A percentile compares a stretch with the other conserved stretches of the same genome.
phyloP scores from a whole-genome alignment of 2,797 vertebrate species.

The Salarias fasciatus region DNA sequence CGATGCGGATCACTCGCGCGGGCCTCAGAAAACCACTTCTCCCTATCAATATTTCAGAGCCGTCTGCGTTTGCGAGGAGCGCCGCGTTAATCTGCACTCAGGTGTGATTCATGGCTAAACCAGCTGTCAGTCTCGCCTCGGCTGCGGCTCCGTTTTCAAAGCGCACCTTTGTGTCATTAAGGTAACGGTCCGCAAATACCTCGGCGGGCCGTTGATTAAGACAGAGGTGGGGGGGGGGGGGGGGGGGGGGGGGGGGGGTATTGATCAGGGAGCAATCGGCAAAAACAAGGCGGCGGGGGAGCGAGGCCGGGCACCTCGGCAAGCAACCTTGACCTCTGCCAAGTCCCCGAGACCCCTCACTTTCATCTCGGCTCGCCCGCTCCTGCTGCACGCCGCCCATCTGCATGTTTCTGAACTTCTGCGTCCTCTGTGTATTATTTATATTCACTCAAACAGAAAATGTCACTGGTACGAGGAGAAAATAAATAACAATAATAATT shows the following conservation, averaged over 20 bases:
- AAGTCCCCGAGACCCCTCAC: conserved; percentile 7
- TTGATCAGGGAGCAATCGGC: conserved; percentile 55
- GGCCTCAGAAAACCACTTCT: conserved; percentile 35
- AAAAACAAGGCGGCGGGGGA: conserved; percentile 41
- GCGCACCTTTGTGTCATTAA: conserved; percentile 63
- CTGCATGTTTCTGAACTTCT: conserved; percentile 41
- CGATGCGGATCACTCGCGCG: conserved; percentile 58
- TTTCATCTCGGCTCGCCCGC: conserved; percentile 38
- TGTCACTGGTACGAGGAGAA: conserved; percentile 40
- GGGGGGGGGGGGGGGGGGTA: conserved; percentile 49
- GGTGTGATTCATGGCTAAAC: conserved; percentile 59
- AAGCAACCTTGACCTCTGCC: conserved; percentile 51
- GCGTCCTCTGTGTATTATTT: conserved; percentile 60
- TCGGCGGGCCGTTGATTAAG: conserved; percentile 66
- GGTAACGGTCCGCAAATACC: conserved; percentile 53
- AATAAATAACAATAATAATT: conserved; percentile 45
- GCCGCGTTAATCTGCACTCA: conserved; percentile 57
- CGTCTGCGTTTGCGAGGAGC: conserved; percentile 43
- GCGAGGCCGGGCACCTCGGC: conserved; percentile 42
- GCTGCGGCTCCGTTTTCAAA: conserved; percentile 53
- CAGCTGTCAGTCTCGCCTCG: conserved; percentile 60
- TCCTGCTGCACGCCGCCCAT: conserved; percentile 17
- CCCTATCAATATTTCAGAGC: conserved; percentile 59
- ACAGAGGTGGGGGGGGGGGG: conserved; percentile 48
- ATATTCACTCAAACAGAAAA: conserved; percentile 57